phyloP scores from a whole-genome alignment of 1,140 invertebrate species.

The Berghia stephanieae region DNA sequence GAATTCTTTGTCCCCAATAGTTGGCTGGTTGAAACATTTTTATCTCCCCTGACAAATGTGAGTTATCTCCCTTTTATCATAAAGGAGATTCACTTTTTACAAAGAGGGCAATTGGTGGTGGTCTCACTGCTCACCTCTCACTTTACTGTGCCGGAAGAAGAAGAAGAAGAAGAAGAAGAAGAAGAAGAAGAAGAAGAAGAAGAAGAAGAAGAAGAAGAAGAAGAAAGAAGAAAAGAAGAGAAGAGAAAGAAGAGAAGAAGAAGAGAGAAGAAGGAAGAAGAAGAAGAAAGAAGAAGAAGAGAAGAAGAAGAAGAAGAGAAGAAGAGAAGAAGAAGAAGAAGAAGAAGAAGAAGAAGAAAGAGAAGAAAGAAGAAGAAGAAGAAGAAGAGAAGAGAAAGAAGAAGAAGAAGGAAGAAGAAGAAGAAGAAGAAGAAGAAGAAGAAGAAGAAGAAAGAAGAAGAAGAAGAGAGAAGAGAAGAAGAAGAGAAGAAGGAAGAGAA shows the following conservation, averaged over 20 bases:
- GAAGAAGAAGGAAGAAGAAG: too few relatives aligned
- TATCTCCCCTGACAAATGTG: too few relatives aligned
- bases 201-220: slow-evolving; percentile 22
- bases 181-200: slow-evolving; percentile 19
- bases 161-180: slow-evolving; percentile 10
- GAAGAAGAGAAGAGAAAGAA: not conserved
- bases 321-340: not conserved
- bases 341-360: not conserved
- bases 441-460: not conserved
- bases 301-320: not conserved
- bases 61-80: too few relatives aligned
- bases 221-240: slow-evolving; percentile 11
- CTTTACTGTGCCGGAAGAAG: not conserved
- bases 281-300: not conserved
- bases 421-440: not conserved
- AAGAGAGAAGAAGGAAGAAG: not conserved
- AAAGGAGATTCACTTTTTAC: too few relatives aligned
- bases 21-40: too few relatives aligned
- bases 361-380: not conserved
- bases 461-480: not conserved
- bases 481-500: not conserved
- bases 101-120: not conserved
- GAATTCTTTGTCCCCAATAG: too few relatives aligned
- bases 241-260: not conserved
- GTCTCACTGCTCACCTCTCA: too few relatives aligned